Evolutionary conservation across 1,140 invertebrate species (phyloP).

Genomic region (Oscheius sp.): DNA sequence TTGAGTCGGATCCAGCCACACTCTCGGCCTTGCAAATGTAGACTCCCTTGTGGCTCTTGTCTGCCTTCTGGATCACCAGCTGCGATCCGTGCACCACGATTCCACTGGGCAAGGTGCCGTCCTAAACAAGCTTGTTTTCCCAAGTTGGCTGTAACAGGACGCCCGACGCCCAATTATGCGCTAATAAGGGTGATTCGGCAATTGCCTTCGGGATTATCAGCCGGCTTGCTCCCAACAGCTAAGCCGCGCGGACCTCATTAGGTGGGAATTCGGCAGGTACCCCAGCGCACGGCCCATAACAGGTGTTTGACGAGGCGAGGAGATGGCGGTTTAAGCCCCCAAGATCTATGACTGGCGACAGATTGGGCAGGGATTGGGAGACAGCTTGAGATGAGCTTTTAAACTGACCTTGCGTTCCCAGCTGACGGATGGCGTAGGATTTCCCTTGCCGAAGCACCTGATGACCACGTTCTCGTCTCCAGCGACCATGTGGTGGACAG

Average conservation of each 20-base stretch:
- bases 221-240: constrained; percentile 2
- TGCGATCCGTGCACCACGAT: constrained; percentile 2
- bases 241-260: constrained; percentile 1
- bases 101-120: constrained; percentile 11
- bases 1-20: constrained; percentile 14
- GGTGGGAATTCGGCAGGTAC: background rate
- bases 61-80: constrained; percentile 3
- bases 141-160: constrained; percentile 2
- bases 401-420: constrained; percentile 23
- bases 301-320: background rate
- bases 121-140: constrained; percentile 1
- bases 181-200: constrained; percentile 9
- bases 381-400: too few species aligned
- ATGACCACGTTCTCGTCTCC: constrained; percentile 30
- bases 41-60: constrained; percentile 8
- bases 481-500: constrained; percentile 18
- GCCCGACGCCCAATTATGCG: background rate
- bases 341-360: too few species aligned
- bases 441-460: constrained; percentile 23
- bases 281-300: background rate
- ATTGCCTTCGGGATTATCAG: constrained; percentile 1
- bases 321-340: too few species aligned
- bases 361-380: too few species aligned
- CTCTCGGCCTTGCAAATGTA: constrained; percentile 23
- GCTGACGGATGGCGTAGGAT: constrained; percentile 17